Conservation (phyloP, 2,888 invertebrate species). For the Pyrrhia umbra region DNA sequence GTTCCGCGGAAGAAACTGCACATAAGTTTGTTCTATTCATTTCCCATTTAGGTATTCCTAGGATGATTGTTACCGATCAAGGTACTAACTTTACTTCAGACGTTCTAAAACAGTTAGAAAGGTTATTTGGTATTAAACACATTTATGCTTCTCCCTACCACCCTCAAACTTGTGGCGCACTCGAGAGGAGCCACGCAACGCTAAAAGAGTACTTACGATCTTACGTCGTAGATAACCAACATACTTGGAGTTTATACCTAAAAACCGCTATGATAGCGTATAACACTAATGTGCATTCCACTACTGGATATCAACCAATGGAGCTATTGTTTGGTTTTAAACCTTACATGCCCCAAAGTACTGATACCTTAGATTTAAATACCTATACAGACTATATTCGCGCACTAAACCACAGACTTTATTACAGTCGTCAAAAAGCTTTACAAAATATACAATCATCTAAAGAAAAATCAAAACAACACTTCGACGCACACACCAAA, state of each 20-base stretch:
- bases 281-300: slow-evolving; percentile 3
- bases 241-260: slow-evolving; percentile 9
- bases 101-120: slow-evolving; percentile 6
- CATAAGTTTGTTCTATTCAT: slow-evolving; percentile 1
- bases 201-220: slow-evolving; percentile 15
- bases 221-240: slow-evolving; percentile 3
- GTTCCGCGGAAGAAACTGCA: slow-evolving; percentile 8
- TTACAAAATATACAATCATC: slow-evolving; percentile 12
- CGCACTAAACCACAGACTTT: slow-evolving; percentile 6
- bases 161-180: slow-evolving; percentile 23
- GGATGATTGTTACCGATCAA: slow-evolving; percentile 12
- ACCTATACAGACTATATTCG: slow-evolving; percentile 14
- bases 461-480: slow-evolving; percentile 12
- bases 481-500: slow-evolving; percentile 13
- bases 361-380: slow-evolving; percentile 8
- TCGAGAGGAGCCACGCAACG: slow-evolving; percentile 24
- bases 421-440: slow-evolving; percentile 15
- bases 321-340: slow-evolving; percentile 18
- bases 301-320: slow-evolving; percentile 5
- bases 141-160: slow-evolving; percentile 11
- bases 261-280: slow-evolving; percentile 12
- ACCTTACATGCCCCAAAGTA: slow-evolving; percentile 11
- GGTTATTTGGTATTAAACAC: slow-evolving; percentile 13
- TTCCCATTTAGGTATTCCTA: slow-evolving; percentile 4
- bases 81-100: slow-evolving; percentile 12